A percentile compares a stretch with the other conserved stretches of the same genome.
Conservation (phyloP, 1,140 invertebrate genomes). For the Ceratosolen fusciceps region DNA sequence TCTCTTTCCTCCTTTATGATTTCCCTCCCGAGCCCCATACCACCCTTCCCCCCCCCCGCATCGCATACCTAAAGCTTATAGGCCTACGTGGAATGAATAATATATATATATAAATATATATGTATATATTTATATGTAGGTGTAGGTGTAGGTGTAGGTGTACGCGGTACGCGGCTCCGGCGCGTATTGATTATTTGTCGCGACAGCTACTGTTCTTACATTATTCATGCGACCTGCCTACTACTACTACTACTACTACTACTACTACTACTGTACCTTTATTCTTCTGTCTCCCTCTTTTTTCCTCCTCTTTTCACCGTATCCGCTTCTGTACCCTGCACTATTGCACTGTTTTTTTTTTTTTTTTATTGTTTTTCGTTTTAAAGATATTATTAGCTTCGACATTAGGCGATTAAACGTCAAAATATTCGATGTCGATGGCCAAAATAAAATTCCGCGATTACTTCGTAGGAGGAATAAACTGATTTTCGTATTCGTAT, state of each 20-base stretch:
- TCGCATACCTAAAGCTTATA: background rate
- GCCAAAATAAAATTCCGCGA: too few species aligned
- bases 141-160: background rate
- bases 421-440: slow-evolving; percentile 17
- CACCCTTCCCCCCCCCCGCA: background rate
- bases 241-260: too few species aligned
- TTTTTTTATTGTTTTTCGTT: too few species aligned
- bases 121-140: too few species aligned
- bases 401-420: slow-evolving; percentile 12
- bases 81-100: background rate
- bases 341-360: background rate
- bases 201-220: slow-evolving; percentile 6
- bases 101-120: too few species aligned
- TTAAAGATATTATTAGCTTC: too few species aligned
- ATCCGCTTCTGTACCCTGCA: background rate
- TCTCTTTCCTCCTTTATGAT: background rate
- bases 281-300: background rate
- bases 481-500: too few species aligned
- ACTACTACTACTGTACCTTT: background rate
- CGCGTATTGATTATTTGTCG: slow-evolving; percentile 39
- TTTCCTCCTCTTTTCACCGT: background rate
- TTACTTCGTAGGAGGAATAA: too few species aligned
- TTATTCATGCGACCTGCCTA: slow-evolving; percentile 37
- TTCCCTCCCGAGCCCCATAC: too few species aligned
- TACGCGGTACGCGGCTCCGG: background rate